Evolutionary conservation across 2,797 vertebrate species (phyloP), one percentile per base, ranked within the genome.

Genomic region (Meda fulgida): DNA sequence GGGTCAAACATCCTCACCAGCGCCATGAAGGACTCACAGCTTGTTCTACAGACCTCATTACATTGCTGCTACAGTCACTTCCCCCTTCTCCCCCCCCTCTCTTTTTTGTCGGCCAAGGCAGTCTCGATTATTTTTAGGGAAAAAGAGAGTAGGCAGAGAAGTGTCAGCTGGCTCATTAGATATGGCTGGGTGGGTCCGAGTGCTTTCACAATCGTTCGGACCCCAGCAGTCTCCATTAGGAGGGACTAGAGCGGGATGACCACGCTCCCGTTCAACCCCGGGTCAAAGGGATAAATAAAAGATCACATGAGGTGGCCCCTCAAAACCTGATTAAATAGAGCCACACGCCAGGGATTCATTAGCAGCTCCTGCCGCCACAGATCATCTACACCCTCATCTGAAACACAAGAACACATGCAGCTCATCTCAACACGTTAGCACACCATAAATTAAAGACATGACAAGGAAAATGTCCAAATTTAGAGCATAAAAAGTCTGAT

Each of bases 261-360:
- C 93, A 94, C 93, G 95, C 95, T 93, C 94, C 93, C 93, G 94
- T 94, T 96, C 95, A 93, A 97, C 96, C 97, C 96, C 95, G 93
- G 96, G 97, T 99, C 97, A 98, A 96, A 97, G 93, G 95, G 96
- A 98, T 99, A 97, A 97, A 98, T 97, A 97, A 96, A 94, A 96
- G 96, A 97, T 97, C 95, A 95, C 94, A 94, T 84, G 69, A 65
- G 77, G 80, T 78, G 43, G 58, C 43, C 77, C 73, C 71, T 85
- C 79, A 71, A 73, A 80, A 87, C 84, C 85, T 85, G 76, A 88
- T 84, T 87, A 86, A 87, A 87, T 72, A 78, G 65, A 51, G 89
- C 91, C 91, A 93, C 91, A 88, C 95, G 93, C 95, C 72, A 38
- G 95, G 94, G 95, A 95, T 94, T 95, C 95, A 95, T 96, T 96